A percentile compares a stretch with the other conserved stretches of the same genome.
Conservation (phyloP, 2,888 invertebrate genomes). For the Oscheius sp. region DNA sequence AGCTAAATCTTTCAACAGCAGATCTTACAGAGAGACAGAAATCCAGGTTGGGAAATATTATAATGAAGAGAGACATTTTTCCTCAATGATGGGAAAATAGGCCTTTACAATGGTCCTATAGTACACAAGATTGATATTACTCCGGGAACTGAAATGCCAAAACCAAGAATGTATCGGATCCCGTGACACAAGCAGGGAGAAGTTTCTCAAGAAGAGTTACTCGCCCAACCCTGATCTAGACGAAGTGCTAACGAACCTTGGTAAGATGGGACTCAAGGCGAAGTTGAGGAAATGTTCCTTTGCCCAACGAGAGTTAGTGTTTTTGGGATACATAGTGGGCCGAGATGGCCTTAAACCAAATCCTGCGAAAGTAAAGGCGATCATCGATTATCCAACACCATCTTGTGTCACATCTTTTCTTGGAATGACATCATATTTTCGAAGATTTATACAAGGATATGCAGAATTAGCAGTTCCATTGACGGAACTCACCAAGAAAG, state of each 20-base stretch:
- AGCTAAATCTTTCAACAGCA: too few relatives aligned
- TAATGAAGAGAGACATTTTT: too few relatives aligned
- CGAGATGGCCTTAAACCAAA: neutral
- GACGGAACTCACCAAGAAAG: neutral
- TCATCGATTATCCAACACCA: neutral
- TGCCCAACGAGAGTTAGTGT: neutral
- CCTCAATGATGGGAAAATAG: neutral
- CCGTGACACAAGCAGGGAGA: too few relatives aligned
- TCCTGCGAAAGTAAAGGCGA: too few relatives aligned
- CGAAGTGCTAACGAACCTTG: neutral
- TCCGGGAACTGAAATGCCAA: neutral
- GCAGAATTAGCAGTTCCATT: neutral
- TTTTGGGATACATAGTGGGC: neutral
- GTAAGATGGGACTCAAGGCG: neutral
- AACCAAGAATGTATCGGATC: too few relatives aligned
- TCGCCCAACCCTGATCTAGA: too few relatives aligned
- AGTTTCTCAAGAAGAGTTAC: too few relatives aligned
- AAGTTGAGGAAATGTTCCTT: neutral
- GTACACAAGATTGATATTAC: neutral
- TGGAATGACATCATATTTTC: neutral
- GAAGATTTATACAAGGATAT: neutral
- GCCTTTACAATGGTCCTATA: neutral
- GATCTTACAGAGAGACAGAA: too few relatives aligned
- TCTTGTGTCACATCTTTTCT: neutral
- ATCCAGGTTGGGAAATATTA: too few relatives aligned